Percentiles rank a stretch among this genome's conserved stretches.
phyloP scores from a whole-genome alignment of 1,140 invertebrate species.

The Arctopsyche grandis region DNA sequence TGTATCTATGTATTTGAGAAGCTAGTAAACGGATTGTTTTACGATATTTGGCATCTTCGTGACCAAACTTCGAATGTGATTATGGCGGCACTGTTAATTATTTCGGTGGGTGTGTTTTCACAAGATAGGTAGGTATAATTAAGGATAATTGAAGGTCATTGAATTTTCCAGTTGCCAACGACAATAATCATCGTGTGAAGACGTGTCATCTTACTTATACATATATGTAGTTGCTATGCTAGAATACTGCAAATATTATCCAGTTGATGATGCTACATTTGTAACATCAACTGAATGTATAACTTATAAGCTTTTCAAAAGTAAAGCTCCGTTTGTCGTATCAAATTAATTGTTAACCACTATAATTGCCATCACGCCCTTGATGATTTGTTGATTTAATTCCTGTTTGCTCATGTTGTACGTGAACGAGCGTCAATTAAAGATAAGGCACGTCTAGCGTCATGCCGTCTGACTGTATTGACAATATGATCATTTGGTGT shows the following conservation, averaged over 20 bases:
- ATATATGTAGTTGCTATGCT: neutral
- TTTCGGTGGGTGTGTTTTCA: slow-evolving; percentile 23
- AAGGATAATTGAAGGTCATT: slow-evolving; percentile 51
- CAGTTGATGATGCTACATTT: no score
- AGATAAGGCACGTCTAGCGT: slow-evolving; percentile 5
- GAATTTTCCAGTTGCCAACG: neutral
- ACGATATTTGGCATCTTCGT: slow-evolving; percentile 4
- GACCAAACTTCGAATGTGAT: slow-evolving; percentile 16
- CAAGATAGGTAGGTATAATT: slow-evolving; percentile 38
- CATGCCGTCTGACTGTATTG: no score
- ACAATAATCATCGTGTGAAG: neutral
- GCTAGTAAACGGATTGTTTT: neutral
- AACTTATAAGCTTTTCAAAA: no score
- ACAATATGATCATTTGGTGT: no score
- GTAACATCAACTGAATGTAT: no score
- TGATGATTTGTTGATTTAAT: slow-evolving; percentile 12
- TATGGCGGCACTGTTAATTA: slow-evolving; percentile 19
- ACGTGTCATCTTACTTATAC: neutral
- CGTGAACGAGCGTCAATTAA: slow-evolving; percentile 9
- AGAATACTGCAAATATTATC: no score
- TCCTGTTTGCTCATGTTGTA: neutral
- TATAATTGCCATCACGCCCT: neutral
- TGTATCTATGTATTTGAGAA: no score
- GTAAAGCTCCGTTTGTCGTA: no score
- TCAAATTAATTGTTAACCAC: neutral